Evolutionary conservation across 2,797 vertebrate species (phyloP).

Genomic region (Coluber constrictor): DNA sequence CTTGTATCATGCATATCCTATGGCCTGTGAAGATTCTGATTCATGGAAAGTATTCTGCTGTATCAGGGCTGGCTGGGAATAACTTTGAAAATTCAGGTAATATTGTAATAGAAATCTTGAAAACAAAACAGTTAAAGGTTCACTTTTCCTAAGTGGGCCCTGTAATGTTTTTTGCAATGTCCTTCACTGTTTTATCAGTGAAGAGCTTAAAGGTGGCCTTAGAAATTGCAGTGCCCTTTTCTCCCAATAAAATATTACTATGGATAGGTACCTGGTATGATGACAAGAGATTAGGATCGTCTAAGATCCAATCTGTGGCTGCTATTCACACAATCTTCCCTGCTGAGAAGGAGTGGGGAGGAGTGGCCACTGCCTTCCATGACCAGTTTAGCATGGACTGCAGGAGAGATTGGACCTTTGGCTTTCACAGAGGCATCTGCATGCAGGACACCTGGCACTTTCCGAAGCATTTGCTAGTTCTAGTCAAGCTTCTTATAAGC

Average conservation of each 20-base stretch:
- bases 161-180: background rate
- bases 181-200: background rate
- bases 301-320: background rate
- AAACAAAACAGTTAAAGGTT: background rate
- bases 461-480: background rate
- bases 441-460: background rate
- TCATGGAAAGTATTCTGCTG: background rate
- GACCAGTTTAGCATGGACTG: background rate
- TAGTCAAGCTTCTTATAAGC: background rate
- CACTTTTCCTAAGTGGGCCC: background rate
- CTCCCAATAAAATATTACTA: background rate
- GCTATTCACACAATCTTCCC: background rate
- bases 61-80: background rate
- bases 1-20: slow-evolving; percentile 1
- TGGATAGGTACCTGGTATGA: background rate
- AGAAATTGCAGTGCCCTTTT: background rate
- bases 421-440: background rate
- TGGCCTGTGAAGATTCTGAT: slow-evolving; percentile 1
- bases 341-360: background rate
- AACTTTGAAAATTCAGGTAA: background rate
- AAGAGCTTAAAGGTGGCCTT: background rate
- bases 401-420: background rate
- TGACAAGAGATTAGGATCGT: background rate
- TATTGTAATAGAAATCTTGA: background rate
- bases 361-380: background rate